A percentile compares a stretch with the other conserved stretches of the same genome.
phyloP scores from a whole-genome alignment of 2,113 vertebrate genomes.

The Nanger granti region DNA sequence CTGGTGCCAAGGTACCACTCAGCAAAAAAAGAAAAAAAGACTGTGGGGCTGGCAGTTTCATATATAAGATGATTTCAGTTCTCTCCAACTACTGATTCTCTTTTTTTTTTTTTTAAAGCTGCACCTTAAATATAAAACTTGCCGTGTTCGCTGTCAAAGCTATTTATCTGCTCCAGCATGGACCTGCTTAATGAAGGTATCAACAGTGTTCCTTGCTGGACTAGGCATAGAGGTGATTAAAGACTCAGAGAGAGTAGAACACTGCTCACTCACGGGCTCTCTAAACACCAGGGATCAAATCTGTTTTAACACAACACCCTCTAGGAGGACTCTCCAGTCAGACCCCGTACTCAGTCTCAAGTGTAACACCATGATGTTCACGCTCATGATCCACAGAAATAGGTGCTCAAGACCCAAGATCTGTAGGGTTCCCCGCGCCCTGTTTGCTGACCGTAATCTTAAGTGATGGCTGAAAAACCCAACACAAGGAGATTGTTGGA shows the following conservation, averaged over 20 bases:
- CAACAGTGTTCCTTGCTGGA: constrained; percentile 30
- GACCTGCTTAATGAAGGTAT: constrained; percentile 37
- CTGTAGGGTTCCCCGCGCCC: constrained; percentile 76
- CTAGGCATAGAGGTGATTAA: neutral
- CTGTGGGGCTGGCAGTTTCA: constrained; percentile 17
- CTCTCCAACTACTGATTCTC: neutral
- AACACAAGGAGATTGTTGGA: constrained; percentile 92
- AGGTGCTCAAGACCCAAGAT: constrained; percentile 72
- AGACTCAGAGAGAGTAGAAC: constrained; percentile 37
- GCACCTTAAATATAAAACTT: neutral
- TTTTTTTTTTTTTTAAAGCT: neutral
- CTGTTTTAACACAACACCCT: constrained; percentile 51
- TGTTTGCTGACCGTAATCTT: constrained; percentile 83
- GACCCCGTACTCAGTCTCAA: constrained; percentile 37
- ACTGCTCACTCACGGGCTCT: constrained; percentile 25
- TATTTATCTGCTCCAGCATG: neutral
- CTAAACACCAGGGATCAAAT: constrained; percentile 22
- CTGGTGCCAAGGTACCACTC: constrained; percentile 44
- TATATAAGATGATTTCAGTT: constrained; percentile 5
- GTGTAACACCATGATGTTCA: constrained; percentile 48
- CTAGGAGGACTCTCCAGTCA: constrained; percentile 58
- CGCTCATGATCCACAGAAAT: constrained; percentile 66
- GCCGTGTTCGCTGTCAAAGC: neutral
- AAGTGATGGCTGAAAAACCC: constrained; percentile 85
- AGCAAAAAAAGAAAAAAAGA: constrained; percentile 29